Conservation (phyloP, 2,888 invertebrate species). For the Pammene aurita region DNA sequence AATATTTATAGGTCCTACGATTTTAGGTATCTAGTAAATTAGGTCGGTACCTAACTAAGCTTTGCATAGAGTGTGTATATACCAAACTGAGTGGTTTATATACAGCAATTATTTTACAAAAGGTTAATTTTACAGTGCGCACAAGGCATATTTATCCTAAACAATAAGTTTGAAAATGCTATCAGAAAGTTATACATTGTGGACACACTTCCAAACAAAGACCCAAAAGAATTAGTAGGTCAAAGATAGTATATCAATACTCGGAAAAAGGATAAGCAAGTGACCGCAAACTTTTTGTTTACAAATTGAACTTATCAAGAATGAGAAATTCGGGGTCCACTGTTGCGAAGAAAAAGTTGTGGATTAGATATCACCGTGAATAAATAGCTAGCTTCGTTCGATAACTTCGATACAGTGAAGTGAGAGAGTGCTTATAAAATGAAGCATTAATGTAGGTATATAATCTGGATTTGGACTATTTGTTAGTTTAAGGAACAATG, state of each 20-base stretch:
- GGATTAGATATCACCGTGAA: conserved; percentile 21
- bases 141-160: too few relatives aligned
- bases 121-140: too few relatives aligned
- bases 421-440: background rate
- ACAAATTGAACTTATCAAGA: conserved; percentile 33
- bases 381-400: conserved; percentile 16
- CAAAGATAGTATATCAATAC: conserved; percentile 34
- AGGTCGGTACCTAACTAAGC: too few relatives aligned
- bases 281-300: conserved; percentile 32
- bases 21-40: too few relatives aligned
- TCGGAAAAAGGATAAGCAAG: conserved; percentile 30
- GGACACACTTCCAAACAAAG: conserved; percentile 18
- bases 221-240: conserved; percentile 21
- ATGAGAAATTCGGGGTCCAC: conserved; percentile 8
- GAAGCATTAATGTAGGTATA: too few relatives aligned
- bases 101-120: too few relatives aligned
- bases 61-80: too few relatives aligned
- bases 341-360: conserved; percentile 21
- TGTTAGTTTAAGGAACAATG: too few relatives aligned
- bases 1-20: too few relatives aligned
- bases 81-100: too few relatives aligned
- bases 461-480: too few relatives aligned
- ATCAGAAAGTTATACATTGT: background rate
- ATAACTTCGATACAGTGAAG: background rate
- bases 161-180: background rate